These are phyloP conservation scores for Aurelia coerulea DNA, from an alignment of 30 jellyfish, hydroid and myxozoan species.

Conservation along the genomic window DNA sequence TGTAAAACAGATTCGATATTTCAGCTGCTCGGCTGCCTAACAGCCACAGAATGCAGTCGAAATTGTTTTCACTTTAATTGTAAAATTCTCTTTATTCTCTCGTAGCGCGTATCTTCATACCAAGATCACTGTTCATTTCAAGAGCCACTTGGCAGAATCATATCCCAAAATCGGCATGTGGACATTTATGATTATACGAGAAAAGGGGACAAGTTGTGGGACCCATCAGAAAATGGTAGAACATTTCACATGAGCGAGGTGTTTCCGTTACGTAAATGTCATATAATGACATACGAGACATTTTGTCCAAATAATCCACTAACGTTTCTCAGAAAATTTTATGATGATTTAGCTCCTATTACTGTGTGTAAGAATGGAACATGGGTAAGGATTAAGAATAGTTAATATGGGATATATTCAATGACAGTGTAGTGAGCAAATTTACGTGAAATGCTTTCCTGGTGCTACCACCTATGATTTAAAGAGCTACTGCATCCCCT, in stretches of 20 bases:
- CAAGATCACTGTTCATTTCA: conserved; percentile 92
- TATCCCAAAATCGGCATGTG: conserved; percentile 74
- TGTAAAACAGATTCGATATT: too few relatives aligned
- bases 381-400: conserved; percentile 59
- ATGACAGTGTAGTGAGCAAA: too few relatives aligned
- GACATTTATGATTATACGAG: conserved; percentile 82
- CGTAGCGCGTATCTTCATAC: conserved; percentile 59
- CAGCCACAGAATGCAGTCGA: too few relatives aligned
- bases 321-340: conserved; percentile 39
- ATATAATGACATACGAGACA: conserved; percentile 60
- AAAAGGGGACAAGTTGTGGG: conserved; percentile 59
- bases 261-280: conserved; percentile 85
- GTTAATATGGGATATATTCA: not conserved
- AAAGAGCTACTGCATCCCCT: too few relatives aligned
- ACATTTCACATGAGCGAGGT: conserved; percentile 61
- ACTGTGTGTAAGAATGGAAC: conserved; percentile 72
- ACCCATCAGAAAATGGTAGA: conserved; percentile 94
- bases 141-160: conserved; percentile 93
- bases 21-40: too few relatives aligned
- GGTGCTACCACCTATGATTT: too few relatives aligned
- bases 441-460: too few relatives aligned
- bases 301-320: conserved; percentile 83
- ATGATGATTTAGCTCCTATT: conserved; percentile 67
- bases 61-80: too few relatives aligned
- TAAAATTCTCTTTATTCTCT: not conserved